Conservation (phyloP, 2,113 vertebrate species). For the Emydura subglobosa region DNA sequence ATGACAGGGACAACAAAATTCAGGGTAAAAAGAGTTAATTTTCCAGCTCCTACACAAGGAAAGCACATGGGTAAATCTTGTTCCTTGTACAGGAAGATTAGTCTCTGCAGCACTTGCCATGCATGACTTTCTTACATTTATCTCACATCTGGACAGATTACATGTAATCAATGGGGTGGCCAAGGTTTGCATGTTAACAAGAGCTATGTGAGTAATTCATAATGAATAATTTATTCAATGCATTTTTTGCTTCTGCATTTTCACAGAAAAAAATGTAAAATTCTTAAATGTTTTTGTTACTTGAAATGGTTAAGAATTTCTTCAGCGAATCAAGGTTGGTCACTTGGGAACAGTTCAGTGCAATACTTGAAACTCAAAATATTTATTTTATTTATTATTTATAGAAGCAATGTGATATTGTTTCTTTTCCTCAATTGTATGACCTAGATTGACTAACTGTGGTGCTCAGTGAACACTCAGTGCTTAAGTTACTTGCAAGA, state of each 20-base stretch:
- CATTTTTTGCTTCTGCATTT: background rate
- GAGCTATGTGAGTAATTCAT: background rate
- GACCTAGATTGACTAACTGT: background rate
- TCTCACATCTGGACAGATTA: background rate
- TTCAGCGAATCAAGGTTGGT: background rate
- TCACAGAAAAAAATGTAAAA: background rate
- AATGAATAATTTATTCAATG: background rate
- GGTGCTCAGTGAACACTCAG: background rate
- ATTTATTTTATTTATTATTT: background rate
- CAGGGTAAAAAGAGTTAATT: background rate
- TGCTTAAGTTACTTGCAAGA: background rate
- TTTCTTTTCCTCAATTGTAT: rapidly evolving
- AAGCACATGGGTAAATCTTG: background rate
- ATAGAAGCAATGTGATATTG: background rate
- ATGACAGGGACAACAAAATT: background rate
- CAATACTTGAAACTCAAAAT: background rate
- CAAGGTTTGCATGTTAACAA: background rate
- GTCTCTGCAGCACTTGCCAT: background rate
- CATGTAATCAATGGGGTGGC: rapidly evolving
- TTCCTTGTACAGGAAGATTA: background rate
- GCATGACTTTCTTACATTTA: background rate
- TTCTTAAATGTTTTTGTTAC: background rate
- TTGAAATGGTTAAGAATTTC: rapidly evolving
- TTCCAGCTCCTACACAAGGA: background rate
- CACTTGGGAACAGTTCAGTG: background rate